Percentiles rank a stretch among this genome's conserved stretches.
Conservation (phyloP, 2,888 invertebrate species). For the Thysanoteuthis rhombus region DNA sequence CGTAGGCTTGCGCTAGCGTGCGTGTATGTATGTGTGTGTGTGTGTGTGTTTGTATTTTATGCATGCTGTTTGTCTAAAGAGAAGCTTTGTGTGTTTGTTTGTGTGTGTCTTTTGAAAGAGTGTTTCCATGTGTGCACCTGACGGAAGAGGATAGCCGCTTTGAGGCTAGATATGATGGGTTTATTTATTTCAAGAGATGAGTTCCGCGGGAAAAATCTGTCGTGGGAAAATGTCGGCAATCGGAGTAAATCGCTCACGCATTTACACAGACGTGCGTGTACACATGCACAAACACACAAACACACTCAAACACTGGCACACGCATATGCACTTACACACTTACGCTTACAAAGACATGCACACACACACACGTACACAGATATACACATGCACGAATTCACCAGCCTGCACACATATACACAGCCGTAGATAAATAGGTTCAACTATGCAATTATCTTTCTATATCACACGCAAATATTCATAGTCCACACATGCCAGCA, state of each 20-base stretch:
- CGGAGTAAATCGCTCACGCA: background rate
- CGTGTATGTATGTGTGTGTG: background rate
- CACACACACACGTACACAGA: background rate
- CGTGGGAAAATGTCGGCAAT: background rate
- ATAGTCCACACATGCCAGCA: no score
- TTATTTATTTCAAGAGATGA: background rate
- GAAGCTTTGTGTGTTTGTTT: background rate
- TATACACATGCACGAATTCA: no score
- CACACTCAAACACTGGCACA: background rate
- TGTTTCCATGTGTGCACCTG: background rate
- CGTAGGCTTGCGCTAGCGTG: no score
- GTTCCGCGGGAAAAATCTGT: background rate
- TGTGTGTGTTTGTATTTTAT: background rate
- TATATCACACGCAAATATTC: no score
- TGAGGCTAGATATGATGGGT: background rate
- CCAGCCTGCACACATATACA: no score
- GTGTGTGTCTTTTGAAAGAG: background rate
- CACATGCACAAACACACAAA: background rate
- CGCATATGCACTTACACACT: background rate
- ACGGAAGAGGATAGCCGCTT: background rate
- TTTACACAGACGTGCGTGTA: background rate
- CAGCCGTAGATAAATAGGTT: no score
- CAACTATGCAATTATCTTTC: no score
- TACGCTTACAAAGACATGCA: background rate
- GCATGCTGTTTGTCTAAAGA: background rate